A percentile compares a stretch with the other conserved stretches of the same genome.
Conservation (phyloP, 2,888 invertebrate species). For the Amorpha juglandis region DNA sequence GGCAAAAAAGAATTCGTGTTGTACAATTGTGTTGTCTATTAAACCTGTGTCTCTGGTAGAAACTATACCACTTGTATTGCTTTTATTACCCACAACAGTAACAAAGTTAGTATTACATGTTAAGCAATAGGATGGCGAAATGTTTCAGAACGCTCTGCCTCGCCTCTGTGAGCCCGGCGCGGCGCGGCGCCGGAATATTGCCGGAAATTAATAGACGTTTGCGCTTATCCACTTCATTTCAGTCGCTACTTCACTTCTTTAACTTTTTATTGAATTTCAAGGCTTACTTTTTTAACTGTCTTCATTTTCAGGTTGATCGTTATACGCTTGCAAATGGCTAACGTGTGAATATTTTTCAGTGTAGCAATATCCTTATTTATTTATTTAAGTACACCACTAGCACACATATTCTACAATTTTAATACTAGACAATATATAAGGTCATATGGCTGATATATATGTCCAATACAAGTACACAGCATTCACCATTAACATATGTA, state of each 20-base stretch:
- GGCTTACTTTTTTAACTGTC: slow-evolving; percentile 11
- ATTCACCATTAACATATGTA: too few relatives aligned
- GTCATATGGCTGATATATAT: too few relatives aligned
- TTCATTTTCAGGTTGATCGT: not conserved
- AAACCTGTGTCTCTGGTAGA: too few relatives aligned
- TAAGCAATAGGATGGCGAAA: not conserved
- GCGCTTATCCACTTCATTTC: slow-evolving; percentile 1
- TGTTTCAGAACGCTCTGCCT: not conserved
- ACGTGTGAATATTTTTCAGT: not conserved
- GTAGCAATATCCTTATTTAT: too few relatives aligned
- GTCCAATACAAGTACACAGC: too few relatives aligned
- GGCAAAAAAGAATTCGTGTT: too few relatives aligned
- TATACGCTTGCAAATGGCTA: not conserved
- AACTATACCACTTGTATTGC: not conserved
- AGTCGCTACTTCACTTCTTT: not conserved
- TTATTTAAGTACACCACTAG: too few relatives aligned
- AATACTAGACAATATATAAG: too few relatives aligned
- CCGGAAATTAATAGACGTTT: slow-evolving; percentile 21
- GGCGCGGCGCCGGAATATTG: not conserved
- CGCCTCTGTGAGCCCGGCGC: too few relatives aligned
- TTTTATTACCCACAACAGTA: not conserved
- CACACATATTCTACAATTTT: too few relatives aligned
- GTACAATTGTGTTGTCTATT: too few relatives aligned
- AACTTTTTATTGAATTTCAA: slow-evolving; percentile 2
- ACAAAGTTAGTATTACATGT: not conserved